Evolutionary conservation across 2,888 invertebrate genomes (phyloP).

Genomic region (Adela reaumurella): DNA sequence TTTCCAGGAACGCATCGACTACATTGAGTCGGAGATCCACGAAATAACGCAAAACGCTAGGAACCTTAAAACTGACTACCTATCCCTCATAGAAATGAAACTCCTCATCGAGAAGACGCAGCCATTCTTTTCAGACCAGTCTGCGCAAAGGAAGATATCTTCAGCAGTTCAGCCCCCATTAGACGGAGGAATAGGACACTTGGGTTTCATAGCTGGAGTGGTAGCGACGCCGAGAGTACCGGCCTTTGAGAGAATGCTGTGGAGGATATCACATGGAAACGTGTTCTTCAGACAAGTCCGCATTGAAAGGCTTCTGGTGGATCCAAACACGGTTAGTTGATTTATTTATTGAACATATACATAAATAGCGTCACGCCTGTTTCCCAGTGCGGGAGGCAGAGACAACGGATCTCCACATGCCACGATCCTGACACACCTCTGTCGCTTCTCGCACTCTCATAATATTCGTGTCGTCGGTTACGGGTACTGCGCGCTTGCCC

Average conservation of each 20-base stretch:
- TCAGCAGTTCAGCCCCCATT: constrained; percentile 31
- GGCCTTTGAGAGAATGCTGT: constrained; percentile 45
- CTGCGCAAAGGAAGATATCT: constrained; percentile 50
- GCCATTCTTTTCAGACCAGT: constrained; percentile 57
- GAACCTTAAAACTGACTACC: constrained; percentile 41
- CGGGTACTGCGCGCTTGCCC: too few relatives aligned
- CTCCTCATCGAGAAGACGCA: constrained; percentile 44
- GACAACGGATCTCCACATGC: too few relatives aligned
- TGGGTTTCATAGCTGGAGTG: constrained; percentile 46
- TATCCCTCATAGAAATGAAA: constrained; percentile 38
- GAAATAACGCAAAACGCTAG: constrained; percentile 47
- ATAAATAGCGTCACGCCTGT: too few relatives aligned
- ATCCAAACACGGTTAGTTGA: constrained; percentile 43
- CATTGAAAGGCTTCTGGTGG: constrained; percentile 38
- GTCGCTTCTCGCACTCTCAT: too few relatives aligned
- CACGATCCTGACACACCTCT: too few relatives aligned
- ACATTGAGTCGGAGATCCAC: constrained; percentile 49
- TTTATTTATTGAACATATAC: too few relatives aligned
- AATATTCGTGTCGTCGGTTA: too few relatives aligned
- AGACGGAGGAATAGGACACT: constrained; percentile 38
- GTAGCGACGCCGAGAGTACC: constrained; percentile 39
- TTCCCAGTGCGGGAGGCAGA: too few relatives aligned
- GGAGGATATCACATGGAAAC: constrained; percentile 50
- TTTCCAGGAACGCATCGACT: constrained; percentile 47
- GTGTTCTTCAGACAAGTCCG: constrained; percentile 50